Evolutionary conservation across 2,113 vertebrate species (phyloP).

Genomic region (Copsychus sechellarum): DNA sequence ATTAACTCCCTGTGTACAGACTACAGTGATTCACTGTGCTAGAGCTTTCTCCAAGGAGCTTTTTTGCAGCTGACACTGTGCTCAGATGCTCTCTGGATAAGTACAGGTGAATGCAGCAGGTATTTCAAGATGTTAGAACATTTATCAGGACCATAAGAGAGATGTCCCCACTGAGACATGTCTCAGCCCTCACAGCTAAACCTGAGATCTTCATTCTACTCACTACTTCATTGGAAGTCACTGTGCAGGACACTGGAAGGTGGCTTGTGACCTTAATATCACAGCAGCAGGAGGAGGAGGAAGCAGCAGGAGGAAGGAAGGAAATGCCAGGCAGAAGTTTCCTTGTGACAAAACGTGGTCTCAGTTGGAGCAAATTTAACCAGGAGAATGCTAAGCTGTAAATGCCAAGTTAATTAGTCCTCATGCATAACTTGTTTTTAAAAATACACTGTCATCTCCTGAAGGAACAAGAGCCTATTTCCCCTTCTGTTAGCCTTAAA

Average conservation of each 20-base stretch:
- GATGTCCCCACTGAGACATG: neutral
- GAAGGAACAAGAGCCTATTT: neutral
- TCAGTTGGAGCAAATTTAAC: neutral
- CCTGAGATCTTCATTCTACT: neutral
- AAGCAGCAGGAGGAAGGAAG: neutral
- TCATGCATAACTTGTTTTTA: neutral
- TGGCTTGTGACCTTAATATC: neutral
- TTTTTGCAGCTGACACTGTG: neutral
- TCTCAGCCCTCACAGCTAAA: neutral
- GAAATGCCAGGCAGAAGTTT: neutral
- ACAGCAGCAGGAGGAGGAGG: neutral
- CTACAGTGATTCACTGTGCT: neutral
- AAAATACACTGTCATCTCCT: neutral
- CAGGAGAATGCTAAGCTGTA: conserved; percentile 15
- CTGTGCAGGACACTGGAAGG: neutral
- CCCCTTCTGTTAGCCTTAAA: conserved; percentile 22
- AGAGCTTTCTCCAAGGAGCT: neutral
- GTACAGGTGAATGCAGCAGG: neutral
- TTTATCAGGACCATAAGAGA: neutral
- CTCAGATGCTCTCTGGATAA: neutral
- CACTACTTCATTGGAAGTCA: neutral
- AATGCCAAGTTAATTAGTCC: conserved; percentile 62
- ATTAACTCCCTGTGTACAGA: neutral
- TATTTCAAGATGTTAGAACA: neutral
- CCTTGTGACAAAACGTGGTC: neutral